Base-by-base conservation (phyloP, 2,797 vertebrate species). In the Pyrocephalus nanus region DNA sequence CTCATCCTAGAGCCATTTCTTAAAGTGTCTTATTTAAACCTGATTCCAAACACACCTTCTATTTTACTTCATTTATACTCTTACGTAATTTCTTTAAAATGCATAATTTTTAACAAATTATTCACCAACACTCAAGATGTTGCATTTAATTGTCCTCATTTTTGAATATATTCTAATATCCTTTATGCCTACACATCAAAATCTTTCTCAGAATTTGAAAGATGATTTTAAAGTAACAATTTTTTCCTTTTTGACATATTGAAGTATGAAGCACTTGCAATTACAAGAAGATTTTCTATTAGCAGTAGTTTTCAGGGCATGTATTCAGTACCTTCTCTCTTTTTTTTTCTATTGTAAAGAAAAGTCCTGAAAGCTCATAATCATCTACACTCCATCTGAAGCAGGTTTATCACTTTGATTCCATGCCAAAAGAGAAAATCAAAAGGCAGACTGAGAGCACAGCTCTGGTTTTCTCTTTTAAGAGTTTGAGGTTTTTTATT, bases 401-500 rank as follows among this genome's bases (percentile, higher is more conserved):
- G 12, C 2, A 73, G 13, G 42, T 70, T 23, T 40, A 26, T 47
- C 29, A 9, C 22, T 90, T 61, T 26, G 16, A 25, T 54, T 86
- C 38, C 12, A 50, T 20, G 14, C 3, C 38, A 48, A 79, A 76
- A 69, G 14, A 12, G 42, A 43, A 75, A 83, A 25, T 4, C 1
- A 13, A 53, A 53, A 64, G 18, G 17, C 32, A 25, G 26, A 66
- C 6, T 12, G 1, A 80, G 4, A 47, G 5, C 23, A 72, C 21
- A n/a, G 7, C 9, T 76, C 86, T 70, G 6, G 15, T 32, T 92
- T 7, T 12, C 12, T 76, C 26, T 61, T 80, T 36, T 12, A 27
- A 27, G 3, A 4, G 0, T 22, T 43, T 26, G 26, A 17, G 26
- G 8, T 0, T 40, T 48, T 45, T 15, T 13, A 4, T 30, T 40